Evolutionary conservation across 2,888 invertebrate genomes (phyloP).

Genomic region (Seira ritae): DNA sequence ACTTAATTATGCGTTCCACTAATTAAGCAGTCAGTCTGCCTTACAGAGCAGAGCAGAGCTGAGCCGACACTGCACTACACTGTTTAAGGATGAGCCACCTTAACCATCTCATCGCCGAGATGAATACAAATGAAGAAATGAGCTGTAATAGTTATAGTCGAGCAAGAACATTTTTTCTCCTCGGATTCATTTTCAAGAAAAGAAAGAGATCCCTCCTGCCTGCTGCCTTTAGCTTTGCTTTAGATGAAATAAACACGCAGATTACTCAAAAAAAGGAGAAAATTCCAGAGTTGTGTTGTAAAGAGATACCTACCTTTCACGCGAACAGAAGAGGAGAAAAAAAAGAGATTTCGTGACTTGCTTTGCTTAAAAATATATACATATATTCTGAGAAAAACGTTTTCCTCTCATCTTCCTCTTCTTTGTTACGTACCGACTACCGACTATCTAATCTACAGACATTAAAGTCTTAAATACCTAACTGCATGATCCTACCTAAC

Average conservation of each 20-base stretch:
- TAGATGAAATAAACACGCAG: neutral
- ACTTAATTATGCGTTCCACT: slow-evolving; percentile 69
- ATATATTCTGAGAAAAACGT: neutral
- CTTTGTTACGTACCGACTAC: no score
- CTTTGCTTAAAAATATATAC: slow-evolving; percentile 29
- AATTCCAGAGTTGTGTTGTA: neutral
- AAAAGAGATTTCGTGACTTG: slow-evolving; percentile 48
- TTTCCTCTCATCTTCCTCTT: neutral
- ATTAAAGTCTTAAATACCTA: no score
- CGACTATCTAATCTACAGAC: neutral
- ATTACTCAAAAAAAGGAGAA: neutral
- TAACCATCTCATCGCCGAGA: slow-evolving; percentile 54
- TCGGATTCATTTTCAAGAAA: slow-evolving; percentile 2
- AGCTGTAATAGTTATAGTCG: neutral
- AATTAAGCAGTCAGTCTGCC: slow-evolving; percentile 64
- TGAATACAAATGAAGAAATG: slow-evolving; percentile 64
- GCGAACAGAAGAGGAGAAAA: slow-evolving; percentile 13
- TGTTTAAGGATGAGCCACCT: slow-evolving; percentile 53
- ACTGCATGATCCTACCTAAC: no score
- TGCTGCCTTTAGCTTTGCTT: no score
- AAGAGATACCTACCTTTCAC: neutral
- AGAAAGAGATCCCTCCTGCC: no score
- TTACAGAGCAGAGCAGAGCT: neutral
- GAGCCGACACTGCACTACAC: slow-evolving; percentile 5
- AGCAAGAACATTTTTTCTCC: slow-evolving; percentile 18